Conservation (phyloP, 2,797 vertebrate species). For the Scomberomorus guttatus region DNA sequence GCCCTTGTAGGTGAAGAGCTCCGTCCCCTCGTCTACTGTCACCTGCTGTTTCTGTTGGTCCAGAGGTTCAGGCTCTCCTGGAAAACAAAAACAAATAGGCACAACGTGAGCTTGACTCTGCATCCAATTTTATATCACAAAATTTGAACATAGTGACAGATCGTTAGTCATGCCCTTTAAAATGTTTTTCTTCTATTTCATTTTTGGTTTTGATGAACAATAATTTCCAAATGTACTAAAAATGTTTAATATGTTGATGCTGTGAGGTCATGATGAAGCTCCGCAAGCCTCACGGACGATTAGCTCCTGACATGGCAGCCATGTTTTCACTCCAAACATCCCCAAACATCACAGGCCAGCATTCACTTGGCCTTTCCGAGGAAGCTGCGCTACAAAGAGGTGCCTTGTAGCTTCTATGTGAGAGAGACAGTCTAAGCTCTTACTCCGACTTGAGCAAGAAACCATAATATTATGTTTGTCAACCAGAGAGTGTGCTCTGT, state of each 20-base stretch:
- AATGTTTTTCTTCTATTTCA: constrained; percentile 41
- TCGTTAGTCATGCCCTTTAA: constrained; percentile 25
- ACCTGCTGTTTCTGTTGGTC: constrained; percentile 96
- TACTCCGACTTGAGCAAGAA: constrained; percentile 64
- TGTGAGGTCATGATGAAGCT: constrained; percentile 67
- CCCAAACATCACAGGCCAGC: constrained; percentile 77
- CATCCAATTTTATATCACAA: constrained; percentile 14
- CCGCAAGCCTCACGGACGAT: constrained; percentile 61
- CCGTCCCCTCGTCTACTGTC: constrained; percentile 88
- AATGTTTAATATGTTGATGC: constrained; percentile 55
- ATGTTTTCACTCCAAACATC: constrained; percentile 86
- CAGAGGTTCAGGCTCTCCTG: constrained; percentile 94
- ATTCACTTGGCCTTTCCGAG: constrained; percentile 73
- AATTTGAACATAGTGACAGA: neutral
- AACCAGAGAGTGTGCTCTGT: constrained; percentile 74
- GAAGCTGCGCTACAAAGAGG: constrained; percentile 78
- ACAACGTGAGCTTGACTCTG: constrained; percentile 40
- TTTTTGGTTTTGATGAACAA: constrained; percentile 52
- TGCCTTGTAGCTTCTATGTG: constrained; percentile 74
- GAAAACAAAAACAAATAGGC: constrained; percentile 56
- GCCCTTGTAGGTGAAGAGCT: constrained; percentile 96
- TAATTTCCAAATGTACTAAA: constrained; percentile 59
- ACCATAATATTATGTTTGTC: constrained; percentile 88
- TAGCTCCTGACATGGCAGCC: constrained; percentile 66
- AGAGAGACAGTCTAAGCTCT: constrained; percentile 64